phyloP scores from a whole-genome alignment of 2,797 vertebrate genomes.

The Enteromius fasciolatus region DNA sequence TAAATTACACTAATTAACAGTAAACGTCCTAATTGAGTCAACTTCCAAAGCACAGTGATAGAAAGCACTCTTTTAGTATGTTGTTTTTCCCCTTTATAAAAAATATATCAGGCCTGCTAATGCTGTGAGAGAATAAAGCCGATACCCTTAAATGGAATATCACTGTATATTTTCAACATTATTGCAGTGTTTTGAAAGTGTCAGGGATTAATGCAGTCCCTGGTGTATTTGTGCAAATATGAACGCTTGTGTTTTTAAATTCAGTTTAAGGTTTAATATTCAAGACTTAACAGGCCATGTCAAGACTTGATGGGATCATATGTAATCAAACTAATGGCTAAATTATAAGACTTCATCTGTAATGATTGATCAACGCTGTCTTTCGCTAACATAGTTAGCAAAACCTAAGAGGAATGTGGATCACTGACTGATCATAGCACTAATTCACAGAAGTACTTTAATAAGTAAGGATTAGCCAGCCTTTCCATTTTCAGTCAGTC shows the following conservation, averaged over 20 bases:
- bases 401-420: slow-evolving; percentile 31
- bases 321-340: slow-evolving; percentile 39
- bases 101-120: not conserved
- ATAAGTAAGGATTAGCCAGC: slow-evolving; percentile 76
- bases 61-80: not conserved
- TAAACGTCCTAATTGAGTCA: not conserved
- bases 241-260: slow-evolving; percentile 23
- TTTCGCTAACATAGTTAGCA: slow-evolving; percentile 39
- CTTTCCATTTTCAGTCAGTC: slow-evolving; percentile 68
- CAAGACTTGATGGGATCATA: slow-evolving; percentile 22
- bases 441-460: slow-evolving; percentile 77
- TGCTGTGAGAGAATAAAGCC: not conserved
- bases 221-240: not conserved
- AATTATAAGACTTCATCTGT: slow-evolving; percentile 45
- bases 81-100: not conserved
- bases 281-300: not conserved
- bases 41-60: slow-evolving; percentile 4
- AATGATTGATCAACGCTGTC: slow-evolving; percentile 31
- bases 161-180: not conserved
- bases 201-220: not conserved
- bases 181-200: not conserved
- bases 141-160: not conserved
- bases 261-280: slow-evolving; percentile 1
- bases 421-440: slow-evolving; percentile 67
- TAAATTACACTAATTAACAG: slow-evolving; percentile 26